phyloP scores from a whole-genome alignment of 2,888 invertebrate species.

The Nematopogon swammerdamellus region DNA sequence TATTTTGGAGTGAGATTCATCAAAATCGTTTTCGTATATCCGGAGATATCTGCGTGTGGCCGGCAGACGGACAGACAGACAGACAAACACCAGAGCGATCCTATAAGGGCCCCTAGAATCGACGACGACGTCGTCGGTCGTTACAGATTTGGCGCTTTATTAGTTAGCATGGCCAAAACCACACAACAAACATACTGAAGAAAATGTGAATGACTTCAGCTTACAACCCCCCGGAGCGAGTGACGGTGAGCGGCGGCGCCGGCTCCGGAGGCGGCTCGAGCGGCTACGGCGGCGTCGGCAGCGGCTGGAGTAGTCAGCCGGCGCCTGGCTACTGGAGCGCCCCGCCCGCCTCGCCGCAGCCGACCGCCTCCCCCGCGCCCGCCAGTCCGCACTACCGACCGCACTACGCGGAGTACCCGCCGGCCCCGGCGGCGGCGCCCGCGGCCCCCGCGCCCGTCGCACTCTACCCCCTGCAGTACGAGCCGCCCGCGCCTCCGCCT shows the following conservation, averaged over 20 bases:
- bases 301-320: neutral
- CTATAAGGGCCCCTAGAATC: too few species aligned
- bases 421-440: conserved; percentile 30
- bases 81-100: too few species aligned
- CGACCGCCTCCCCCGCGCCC: conserved; percentile 36
- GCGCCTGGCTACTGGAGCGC: conserved; percentile 33
- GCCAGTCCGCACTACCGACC: conserved; percentile 47
- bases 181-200: too few species aligned
- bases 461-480: conserved; percentile 43
- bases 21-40: too few species aligned
- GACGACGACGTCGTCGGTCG: too few species aligned
- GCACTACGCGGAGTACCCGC: conserved; percentile 41
- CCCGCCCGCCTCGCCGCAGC: conserved; percentile 34
- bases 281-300: conserved; percentile 26
- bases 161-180: too few species aligned
- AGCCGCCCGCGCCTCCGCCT: conserved; percentile 38
- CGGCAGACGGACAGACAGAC: too few species aligned
- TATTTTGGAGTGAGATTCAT: too few species aligned
- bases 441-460: conserved; percentile 33
- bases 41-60: too few species aligned
- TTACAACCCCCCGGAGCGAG: conserved; percentile 36
- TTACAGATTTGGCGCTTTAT: too few species aligned
- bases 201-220: too few species aligned
- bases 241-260: conserved; percentile 30
- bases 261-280: conserved; percentile 40